These are phyloP conservation scores for Blera fallax DNA, from an alignment of 2,888 invertebrate genomes.

Conservation along the genomic window DNA sequence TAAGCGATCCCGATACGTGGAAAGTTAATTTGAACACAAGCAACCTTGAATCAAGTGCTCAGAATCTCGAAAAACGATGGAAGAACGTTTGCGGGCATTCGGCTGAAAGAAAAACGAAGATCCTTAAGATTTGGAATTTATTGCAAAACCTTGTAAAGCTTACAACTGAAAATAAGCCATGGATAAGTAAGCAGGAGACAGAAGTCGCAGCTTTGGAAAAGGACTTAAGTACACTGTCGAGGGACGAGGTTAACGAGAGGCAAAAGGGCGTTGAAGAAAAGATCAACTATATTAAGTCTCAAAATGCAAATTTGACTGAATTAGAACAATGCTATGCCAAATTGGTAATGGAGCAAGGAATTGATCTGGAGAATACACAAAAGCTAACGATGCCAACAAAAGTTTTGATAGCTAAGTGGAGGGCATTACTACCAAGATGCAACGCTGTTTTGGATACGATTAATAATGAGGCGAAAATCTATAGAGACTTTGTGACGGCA, in stretches of 20 bases:
- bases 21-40: slow-evolving; percentile 88
- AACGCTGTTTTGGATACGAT: slow-evolving; percentile 84
- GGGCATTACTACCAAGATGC: slow-evolving; percentile 84
- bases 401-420: slow-evolving; percentile 85
- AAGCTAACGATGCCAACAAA: slow-evolving; percentile 85
- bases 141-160: slow-evolving; percentile 84
- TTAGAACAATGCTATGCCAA: slow-evolving; percentile 88
- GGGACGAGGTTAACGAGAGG: slow-evolving; percentile 84
- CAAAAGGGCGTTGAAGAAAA: slow-evolving; percentile 84
- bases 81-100: slow-evolving; percentile 89
- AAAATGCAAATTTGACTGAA: slow-evolving; percentile 84
- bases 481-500: slow-evolving; percentile 87
- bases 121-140: slow-evolving; percentile 85
- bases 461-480: slow-evolving; percentile 84
- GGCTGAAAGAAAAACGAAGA: slow-evolving; percentile 87
- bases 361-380: slow-evolving; percentile 87
- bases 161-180: slow-evolving; percentile 84
- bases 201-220: slow-evolving; percentile 85
- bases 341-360: slow-evolving; percentile 85
- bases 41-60: slow-evolving; percentile 86
- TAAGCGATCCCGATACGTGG: slow-evolving; percentile 88
- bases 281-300: slow-evolving; percentile 84
- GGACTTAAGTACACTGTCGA: slow-evolving; percentile 83
- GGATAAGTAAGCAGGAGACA: slow-evolving; percentile 86
- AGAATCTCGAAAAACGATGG: slow-evolving; percentile 90